Evolutionary conservation across 2,113 vertebrate genomes (phyloP), one percentile per base, ranked within the genome.

Genomic region (Ictalurus furcatus): DNA sequence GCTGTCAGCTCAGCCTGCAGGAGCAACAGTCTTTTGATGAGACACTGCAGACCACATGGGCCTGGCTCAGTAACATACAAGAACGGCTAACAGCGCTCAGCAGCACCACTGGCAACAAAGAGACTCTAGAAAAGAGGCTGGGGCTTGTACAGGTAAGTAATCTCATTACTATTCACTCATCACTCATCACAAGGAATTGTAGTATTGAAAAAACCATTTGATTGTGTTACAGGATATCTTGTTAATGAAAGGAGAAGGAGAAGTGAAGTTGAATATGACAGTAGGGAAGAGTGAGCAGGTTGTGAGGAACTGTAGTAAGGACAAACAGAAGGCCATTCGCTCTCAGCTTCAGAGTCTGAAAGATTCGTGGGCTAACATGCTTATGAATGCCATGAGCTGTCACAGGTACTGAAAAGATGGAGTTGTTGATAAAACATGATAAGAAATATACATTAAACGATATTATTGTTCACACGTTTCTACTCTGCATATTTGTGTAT

Each of bases 221-320:
- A 5, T 83, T 25, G 74, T 81, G 0, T 79, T 90, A 30, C 63
- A 99, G 98, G 98, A 99, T 44, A 97, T 99, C 88, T 93, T 99
- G 79, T 93, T 99, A 86, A 96, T 98, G 96, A 99, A 98, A 93
- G 98, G 98, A 0, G 98, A 99, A 25, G 98, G 98, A 6, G 98
- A 99, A 84, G 97, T 99, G 54, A 99, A 98, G 90, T 92, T 99
- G 91, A 99, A 99, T 82, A 96, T 99, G 97, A 96, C 98, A 11
- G 96, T 99, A 23, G 98, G 98, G 82, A 99, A 99, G 95, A 97
- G 97, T 67, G 98, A 99, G 37, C 97, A 98, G 94, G 96, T 97
- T 8, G 92, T 97, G 89, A 97, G 95, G 91, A 97, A 97, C 90
- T 98, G 96, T 93, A 96, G 93, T 90, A 89, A 93, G 73, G 97